Evolutionary conservation across 2,113 vertebrate species (phyloP).

Genomic region (Psittacula cyanocephala): DNA sequence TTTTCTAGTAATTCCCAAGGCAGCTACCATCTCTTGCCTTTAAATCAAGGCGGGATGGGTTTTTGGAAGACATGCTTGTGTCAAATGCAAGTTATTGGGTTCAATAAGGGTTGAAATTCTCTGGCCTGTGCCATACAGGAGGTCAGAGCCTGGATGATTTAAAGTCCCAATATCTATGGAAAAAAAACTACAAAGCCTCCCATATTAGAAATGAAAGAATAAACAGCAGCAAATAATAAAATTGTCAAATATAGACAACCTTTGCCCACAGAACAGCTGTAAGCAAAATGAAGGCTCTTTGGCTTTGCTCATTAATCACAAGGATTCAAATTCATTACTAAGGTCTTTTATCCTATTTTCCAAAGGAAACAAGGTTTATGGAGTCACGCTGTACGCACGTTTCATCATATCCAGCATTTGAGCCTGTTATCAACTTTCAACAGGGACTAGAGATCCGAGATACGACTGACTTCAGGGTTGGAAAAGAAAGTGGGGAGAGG

Average conservation of each 20-base stretch:
- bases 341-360: not conserved
- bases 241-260: not conserved
- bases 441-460: not conserved
- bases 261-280: not conserved
- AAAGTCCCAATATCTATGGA: not conserved
- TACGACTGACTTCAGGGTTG: not conserved
- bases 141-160: slow-evolving; percentile 26
- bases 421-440: not conserved
- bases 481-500: not conserved
- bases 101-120: slow-evolving; percentile 30
- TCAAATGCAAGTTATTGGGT: slow-evolving; percentile 19
- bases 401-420: not conserved
- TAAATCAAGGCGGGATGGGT: slow-evolving; percentile 25
- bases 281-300: not conserved
- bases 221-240: not conserved
- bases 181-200: not conserved
- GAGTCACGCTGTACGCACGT: not conserved
- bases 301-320: not conserved
- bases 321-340: not conserved
- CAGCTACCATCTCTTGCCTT: slow-evolving; percentile 28
- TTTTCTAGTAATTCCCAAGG: slow-evolving; percentile 18
- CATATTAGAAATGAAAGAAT: not conserved
- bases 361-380: not conserved
- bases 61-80: slow-evolving; percentile 16
- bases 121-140: not conserved